phyloP scores from a whole-genome alignment of 2,113 vertebrate species.

The Irena cyanogastra region DNA sequence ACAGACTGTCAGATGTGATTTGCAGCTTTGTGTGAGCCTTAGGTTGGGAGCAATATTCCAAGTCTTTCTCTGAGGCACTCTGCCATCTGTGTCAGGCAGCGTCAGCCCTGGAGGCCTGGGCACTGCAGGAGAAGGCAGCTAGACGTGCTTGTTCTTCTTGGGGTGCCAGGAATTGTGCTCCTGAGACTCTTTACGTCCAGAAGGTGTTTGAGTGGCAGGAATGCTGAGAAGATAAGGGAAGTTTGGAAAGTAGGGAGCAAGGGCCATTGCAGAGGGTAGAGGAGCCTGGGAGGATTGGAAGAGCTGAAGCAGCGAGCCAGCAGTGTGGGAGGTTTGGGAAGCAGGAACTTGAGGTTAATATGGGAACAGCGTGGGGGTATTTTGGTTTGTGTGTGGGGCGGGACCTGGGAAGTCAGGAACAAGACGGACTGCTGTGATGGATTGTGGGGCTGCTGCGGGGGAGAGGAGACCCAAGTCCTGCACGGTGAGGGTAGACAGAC shows the following conservation, averaged over 20 bases:
- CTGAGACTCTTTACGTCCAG: background rate
- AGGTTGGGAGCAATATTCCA: background rate
- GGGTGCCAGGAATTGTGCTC: background rate
- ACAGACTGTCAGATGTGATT: background rate
- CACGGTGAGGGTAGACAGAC: background rate
- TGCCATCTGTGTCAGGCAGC: background rate
- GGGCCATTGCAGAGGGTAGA: background rate
- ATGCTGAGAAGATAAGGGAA: background rate
- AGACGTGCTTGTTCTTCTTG: background rate
- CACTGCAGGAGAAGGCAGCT: background rate
- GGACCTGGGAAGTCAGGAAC: background rate
- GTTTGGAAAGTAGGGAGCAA: background rate
- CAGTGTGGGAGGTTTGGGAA: conserved; percentile 48
- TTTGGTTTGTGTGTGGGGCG: background rate
- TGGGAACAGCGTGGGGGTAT: conserved; percentile 5
- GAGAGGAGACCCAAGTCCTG: background rate
- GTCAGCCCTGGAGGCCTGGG: background rate
- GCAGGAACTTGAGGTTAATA: conserved; percentile 29
- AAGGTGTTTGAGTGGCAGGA: background rate
- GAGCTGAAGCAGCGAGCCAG: background rate
- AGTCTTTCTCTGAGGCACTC: background rate
- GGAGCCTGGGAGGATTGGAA: background rate
- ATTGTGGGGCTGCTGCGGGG: background rate
- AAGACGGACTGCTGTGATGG: background rate
- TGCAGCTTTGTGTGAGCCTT: background rate